Base-by-base conservation (phyloP, 2,888 invertebrate genomes). In the Tenthredo distinguenda region DNA sequence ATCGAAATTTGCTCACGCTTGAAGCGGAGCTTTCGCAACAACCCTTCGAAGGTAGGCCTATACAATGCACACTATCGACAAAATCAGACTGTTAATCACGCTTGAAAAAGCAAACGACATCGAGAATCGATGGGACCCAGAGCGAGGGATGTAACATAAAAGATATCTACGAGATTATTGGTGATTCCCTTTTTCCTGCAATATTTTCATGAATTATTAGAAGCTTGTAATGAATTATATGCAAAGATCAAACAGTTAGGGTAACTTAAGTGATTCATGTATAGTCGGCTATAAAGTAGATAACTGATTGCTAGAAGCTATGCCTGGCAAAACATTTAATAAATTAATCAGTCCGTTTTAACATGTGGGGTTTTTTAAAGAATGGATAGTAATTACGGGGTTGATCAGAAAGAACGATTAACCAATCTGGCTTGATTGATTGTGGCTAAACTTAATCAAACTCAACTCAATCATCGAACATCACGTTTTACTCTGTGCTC, bases 381-480 rank as follows among this genome's bases (percentile, higher is more conserved):
- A 10, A 15, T 81, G 62, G 58, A 62, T 58, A 26, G 37, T 15
- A 58, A 81, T 81, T 40, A 40, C 3, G 40, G 5, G 62, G 40
- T 62, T 62, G 62, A 62, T 81, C 18, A 18, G 26, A 81, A 50
- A 37, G 26, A 62, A 62, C 34, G 68, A 10, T 18, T 15, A 58
- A 55, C 18, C 55, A 55, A 81, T 62, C 1, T 77, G 10, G 31
- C 2, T 12, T 26, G 58, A 58, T 81, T 62, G 79, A 58, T 62
- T 37, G 62, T n/a, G 37, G 47, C 79, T 37, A 9, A 79, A 58
- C 79, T 79, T 58, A 12, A 58, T 81, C 81, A 62, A 58, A 81
- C 58, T 81, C 40, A 50, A 40, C 40, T 81, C 40, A 58, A 81
- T 62, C 40, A 62, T 81, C 21, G 2, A 10, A 58, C 31, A 62